Evolutionary conservation across 2,888 invertebrate genomes (phyloP).

Genomic region (Theretra japonica): DNA sequence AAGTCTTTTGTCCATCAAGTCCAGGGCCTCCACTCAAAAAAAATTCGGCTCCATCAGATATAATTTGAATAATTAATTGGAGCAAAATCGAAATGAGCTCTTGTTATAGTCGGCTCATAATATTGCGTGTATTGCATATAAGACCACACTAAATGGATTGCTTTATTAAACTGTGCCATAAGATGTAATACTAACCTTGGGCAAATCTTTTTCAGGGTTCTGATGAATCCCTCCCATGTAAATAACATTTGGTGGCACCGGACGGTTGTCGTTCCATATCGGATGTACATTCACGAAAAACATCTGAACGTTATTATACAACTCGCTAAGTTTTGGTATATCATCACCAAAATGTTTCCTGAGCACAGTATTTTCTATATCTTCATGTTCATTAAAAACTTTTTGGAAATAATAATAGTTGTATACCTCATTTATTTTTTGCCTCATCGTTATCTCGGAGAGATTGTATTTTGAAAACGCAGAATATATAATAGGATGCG

Average conservation of each 20-base stretch:
- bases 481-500: conserved; percentile 56
- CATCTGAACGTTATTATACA: conserved; percentile 55
- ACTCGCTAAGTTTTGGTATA: conserved; percentile 41
- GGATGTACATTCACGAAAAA: conserved; percentile 66
- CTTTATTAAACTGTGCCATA: not conserved
- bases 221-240: conserved; percentile 71
- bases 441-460: conserved; percentile 50
- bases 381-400: conserved; percentile 25
- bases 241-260: conserved; percentile 65
- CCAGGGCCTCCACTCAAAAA: too few species aligned
- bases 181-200: conserved; percentile 44
- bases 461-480: conserved; percentile 38
- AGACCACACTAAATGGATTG: too few species aligned
- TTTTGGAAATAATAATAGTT: conserved; percentile 37
- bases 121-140: too few species aligned
- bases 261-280: conserved; percentile 58
- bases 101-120: too few species aligned
- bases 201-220: conserved; percentile 58
- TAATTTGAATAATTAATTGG: too few species aligned
- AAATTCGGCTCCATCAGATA: too few species aligned
- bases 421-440: conserved; percentile 50
- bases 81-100: too few species aligned
- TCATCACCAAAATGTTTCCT: conserved; percentile 40
- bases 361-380: conserved; percentile 38
- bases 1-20: too few species aligned